Conservation (phyloP, 2,113 vertebrate species). For the Paramisgurnus dabryanus region DNA sequence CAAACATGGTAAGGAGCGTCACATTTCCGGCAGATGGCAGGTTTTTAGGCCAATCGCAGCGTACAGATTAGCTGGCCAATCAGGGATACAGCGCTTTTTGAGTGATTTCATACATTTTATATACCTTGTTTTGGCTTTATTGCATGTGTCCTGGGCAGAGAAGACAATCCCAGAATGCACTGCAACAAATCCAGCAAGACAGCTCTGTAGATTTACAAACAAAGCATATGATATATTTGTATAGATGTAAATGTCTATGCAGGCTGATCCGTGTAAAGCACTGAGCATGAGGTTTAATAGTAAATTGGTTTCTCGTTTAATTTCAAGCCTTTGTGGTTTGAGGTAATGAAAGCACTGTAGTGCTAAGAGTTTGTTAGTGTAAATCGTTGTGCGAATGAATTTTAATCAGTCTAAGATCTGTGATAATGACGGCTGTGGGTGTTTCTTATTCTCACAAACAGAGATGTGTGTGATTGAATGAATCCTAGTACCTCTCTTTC, state of each 20-base stretch:
- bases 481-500: slow-evolving; percentile 38
- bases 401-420: not conserved
- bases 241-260: not conserved
- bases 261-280: not conserved
- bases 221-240: not conserved
- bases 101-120: too few relatives aligned
- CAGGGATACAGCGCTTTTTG: too few relatives aligned
- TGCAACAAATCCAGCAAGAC: too few relatives aligned
- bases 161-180: too few relatives aligned
- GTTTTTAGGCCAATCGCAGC: too few relatives aligned
- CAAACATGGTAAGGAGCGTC: too few relatives aligned
- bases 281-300: not conserved
- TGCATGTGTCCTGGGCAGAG: too few relatives aligned
- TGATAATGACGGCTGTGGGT: not conserved
- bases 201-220: too few relatives aligned
- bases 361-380: slow-evolving; percentile 7
- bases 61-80: too few relatives aligned
- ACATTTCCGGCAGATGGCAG: too few relatives aligned
- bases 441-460: not conserved
- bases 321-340: not conserved
- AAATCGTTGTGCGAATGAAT: not conserved
- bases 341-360: not conserved
- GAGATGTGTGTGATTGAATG: not conserved
- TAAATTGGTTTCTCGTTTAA: not conserved
- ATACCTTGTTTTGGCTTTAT: too few relatives aligned